Conservation (phyloP, 2,888 invertebrate species). For the Lithophane leautieri region DNA sequence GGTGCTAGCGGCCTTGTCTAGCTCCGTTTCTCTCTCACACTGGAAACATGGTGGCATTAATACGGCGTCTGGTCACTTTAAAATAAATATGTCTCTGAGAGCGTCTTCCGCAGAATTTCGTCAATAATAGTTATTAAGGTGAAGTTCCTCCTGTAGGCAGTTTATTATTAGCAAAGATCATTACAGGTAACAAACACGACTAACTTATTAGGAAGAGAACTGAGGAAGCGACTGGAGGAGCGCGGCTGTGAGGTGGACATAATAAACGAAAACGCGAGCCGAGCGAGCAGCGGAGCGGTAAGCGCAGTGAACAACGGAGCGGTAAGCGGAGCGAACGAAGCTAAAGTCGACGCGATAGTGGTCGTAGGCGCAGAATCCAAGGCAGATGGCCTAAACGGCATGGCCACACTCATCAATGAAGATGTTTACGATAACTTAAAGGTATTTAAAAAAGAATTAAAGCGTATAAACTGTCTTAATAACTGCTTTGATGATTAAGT, state of each 20-base stretch:
- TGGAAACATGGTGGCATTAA: no score
- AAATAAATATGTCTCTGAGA: not conserved
- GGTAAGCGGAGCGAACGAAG: constrained; percentile 59
- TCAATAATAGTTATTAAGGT: not conserved
- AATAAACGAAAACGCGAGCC: constrained; percentile 48
- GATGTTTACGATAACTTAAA: constrained; percentile 84
- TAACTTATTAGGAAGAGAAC: constrained; percentile 77
- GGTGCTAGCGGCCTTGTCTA: no score
- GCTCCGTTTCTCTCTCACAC: no score
- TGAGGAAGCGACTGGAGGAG: constrained; percentile 76
- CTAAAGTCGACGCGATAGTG: constrained; percentile 80
- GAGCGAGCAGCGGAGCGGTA: constrained; percentile 1
- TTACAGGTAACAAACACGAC: constrained; percentile 82
- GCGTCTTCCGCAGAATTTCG: not conserved
- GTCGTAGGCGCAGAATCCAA: constrained; percentile 80
- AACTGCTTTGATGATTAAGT: not conserved
- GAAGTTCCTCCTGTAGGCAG: constrained; percentile 21
- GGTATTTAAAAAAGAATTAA: constrained; percentile 67
- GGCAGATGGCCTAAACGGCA: constrained; percentile 74
- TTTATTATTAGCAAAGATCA: constrained; percentile 46
- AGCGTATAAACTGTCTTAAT: constrained; percentile 5
- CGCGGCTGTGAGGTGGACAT: constrained; percentile 78
- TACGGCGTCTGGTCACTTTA: not conserved
- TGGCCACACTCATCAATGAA: constrained; percentile 78
- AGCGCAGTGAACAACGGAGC: constrained; percentile 53